Evolutionary conservation across 2,888 invertebrate species (phyloP).

Genomic region (Diplazon laetatorius): DNA sequence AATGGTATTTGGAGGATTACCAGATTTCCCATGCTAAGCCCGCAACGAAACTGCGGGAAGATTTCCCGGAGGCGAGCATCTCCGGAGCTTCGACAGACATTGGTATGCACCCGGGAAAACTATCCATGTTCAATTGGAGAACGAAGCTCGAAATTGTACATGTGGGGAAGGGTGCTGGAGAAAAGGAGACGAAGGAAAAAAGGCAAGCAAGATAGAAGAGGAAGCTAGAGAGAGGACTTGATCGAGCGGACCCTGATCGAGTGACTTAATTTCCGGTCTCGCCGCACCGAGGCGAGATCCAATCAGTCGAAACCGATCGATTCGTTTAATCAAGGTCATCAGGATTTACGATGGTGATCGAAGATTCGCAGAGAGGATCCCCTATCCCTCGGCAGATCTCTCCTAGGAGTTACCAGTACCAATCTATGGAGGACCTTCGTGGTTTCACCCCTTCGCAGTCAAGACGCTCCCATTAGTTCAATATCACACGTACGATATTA

Average conservation of each 20-base stretch:
- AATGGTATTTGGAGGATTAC: background rate
- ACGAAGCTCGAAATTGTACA: conserved; percentile 14
- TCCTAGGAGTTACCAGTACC: background rate
- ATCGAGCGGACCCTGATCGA: conserved; percentile 52
- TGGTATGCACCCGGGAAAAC: conserved; percentile 16
- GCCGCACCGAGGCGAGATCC: conserved; percentile 49
- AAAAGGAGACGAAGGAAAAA: background rate
- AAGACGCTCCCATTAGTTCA: conserved; percentile 53
- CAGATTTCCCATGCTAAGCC: conserved; percentile 3
- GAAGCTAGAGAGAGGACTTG: background rate
- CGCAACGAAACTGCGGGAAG: background rate
- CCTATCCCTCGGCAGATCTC: conserved; percentile 19
- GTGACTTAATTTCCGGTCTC: conserved; percentile 62
- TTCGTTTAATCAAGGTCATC: conserved; percentile 64
- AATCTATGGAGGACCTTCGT: conserved; percentile 1
- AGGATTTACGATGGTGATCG: conserved; percentile 61
- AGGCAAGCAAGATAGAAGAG: no score
- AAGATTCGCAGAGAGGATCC: conserved; percentile 46
- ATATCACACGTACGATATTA: conserved; percentile 58
- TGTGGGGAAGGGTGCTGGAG: background rate
- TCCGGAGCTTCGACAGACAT: conserved; percentile 18
- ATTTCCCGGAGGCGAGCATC: background rate
- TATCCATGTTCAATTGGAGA: conserved; percentile 36
- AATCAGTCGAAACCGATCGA: conserved; percentile 63
- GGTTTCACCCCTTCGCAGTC: conserved; percentile 1